phyloP scores from a whole-genome alignment of 2,113 vertebrate genomes.

The Mystacornis crossleyi region DNA sequence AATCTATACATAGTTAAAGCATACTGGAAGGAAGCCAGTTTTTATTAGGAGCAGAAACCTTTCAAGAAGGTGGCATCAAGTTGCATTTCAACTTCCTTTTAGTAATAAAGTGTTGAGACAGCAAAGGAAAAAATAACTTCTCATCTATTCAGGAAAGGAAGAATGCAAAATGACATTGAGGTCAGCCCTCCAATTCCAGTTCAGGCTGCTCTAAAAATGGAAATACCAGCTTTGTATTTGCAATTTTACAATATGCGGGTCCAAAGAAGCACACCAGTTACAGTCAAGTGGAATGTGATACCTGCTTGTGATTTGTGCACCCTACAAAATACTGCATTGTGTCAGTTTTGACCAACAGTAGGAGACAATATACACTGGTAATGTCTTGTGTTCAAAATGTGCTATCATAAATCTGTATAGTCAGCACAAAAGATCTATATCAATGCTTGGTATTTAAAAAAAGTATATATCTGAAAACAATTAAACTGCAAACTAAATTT shows the following conservation, averaged over 20 bases:
- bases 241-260: background rate
- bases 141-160: background rate
- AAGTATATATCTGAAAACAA: background rate
- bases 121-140: background rate
- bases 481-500: background rate
- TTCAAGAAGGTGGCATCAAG: background rate
- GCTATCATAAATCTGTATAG: background rate
- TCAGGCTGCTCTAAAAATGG: background rate
- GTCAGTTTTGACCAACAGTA: background rate
- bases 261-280: background rate
- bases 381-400: background rate
- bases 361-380: accelerated
- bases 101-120: background rate
- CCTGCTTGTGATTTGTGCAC: background rate
- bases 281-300: background rate
- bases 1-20: background rate
- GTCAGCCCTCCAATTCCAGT: background rate
- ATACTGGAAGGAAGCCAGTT: background rate
- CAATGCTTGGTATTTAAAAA: background rate
- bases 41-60: background rate
- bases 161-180: background rate
- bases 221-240: background rate
- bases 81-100: background rate
- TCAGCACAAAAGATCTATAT: background rate
- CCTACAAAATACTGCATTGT: background rate